Conservation (phyloP, 2,113 vertebrate species). For the Leucosticte australis region DNA sequence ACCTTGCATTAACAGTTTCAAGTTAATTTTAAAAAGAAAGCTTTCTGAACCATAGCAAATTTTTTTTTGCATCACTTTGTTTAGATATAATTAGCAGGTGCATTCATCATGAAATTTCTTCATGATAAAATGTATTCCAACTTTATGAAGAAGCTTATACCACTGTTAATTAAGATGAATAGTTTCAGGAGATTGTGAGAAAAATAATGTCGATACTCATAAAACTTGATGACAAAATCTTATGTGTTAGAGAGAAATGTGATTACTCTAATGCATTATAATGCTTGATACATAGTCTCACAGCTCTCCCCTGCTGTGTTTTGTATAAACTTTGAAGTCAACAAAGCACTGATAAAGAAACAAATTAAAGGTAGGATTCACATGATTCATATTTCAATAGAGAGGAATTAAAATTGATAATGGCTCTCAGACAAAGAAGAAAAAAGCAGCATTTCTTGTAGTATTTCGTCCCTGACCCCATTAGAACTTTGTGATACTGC, state of each 20-base stretch:
- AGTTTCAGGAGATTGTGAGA: slow-evolving; percentile 3
- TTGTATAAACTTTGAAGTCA: slow-evolving; percentile 12
- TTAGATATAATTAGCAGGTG: not conserved
- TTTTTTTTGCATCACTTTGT: not conserved
- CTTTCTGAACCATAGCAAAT: not conserved
- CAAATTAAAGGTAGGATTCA: slow-evolving; percentile 26
- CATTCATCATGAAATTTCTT: not conserved
- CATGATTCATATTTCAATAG: slow-evolving; percentile 36
- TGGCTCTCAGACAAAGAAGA: not conserved
- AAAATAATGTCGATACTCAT: slow-evolving; percentile 25
- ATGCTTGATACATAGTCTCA: slow-evolving; percentile 21
- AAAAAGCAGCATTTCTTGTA: not conserved
- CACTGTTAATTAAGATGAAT: slow-evolving; percentile 44
- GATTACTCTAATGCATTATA: slow-evolving; percentile 26
- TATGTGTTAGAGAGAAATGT: slow-evolving; percentile 8
- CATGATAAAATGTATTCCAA: not conserved
- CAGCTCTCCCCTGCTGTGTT: not conserved
- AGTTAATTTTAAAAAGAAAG: not conserved
- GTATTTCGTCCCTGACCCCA: not conserved
- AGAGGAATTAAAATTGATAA: slow-evolving; percentile 40
- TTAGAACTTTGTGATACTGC: not conserved
- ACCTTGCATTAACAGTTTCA: not conserved
- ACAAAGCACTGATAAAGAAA: slow-evolving; percentile 35
- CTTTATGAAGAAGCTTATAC: not conserved
- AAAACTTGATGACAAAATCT: slow-evolving; percentile 42